Base-by-base conservation (phyloP, 2,113 vertebrate species). In the Ginglymostoma cirratum region DNA sequence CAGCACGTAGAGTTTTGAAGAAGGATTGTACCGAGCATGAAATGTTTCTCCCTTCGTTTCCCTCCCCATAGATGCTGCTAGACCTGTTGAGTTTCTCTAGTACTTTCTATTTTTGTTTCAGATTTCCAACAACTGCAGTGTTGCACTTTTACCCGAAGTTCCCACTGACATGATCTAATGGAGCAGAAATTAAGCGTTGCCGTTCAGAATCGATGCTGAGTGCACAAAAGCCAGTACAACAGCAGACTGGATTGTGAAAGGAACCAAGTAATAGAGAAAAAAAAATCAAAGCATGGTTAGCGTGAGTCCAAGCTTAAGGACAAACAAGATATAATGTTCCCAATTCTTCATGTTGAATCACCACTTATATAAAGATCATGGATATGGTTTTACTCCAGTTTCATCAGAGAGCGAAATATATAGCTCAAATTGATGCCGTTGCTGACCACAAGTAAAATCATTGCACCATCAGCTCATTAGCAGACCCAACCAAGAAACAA, bases 381-480 rank as follows among this genome's bases (percentile, higher is more conserved):
- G 34, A 66, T 19, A 5, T 92, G n/a, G 66, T 34, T 61, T 24
- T 38, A 34, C 66, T 34, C n/a, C 87, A 93, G 89, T 67, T 66
- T 6, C 61, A 8, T 34, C 15, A 19, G 89, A 66, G 61, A 66
- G 61, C 61, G 67, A 21, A 65, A 66, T 67, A 34, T 1, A 38
- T 17, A 66, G 34, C 38, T 45, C 17, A 45, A 45, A 83, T 83
- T 83, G 80, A 45, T 83, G 17, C 80, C 21, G 17, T 19, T 83
- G 38, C 89, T 66, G 61, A 93, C 89, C 89, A 19, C 89, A 93
- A 66, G 6, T 67, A 38, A 93, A 93, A 67, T 93, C 89, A 93
- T 66, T 93, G 66, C 61, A 93, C n/a, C 61, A 93, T 38, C 89
- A 93, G 34, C 61, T n/a, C 89, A 93, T 93, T 93, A 93, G 7